phyloP scores from a whole-genome alignment of 2,113 vertebrate species.

The Thunnus thynnus region DNA sequence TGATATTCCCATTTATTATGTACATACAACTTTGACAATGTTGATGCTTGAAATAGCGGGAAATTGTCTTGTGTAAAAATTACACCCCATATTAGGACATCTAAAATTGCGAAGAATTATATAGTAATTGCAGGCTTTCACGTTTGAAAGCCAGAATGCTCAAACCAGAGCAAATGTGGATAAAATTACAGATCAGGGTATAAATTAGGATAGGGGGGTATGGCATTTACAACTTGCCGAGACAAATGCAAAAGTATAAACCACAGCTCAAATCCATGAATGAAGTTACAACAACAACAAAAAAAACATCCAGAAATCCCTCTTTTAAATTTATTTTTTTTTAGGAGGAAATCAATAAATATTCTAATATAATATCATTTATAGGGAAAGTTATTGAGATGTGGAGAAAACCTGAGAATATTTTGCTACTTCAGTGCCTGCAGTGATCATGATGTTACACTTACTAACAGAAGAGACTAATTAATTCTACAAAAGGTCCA shows the following conservation, averaged over 20 bases:
- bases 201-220: slow-evolving; percentile 97
- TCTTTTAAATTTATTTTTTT: not conserved
- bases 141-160: slow-evolving; percentile 99
- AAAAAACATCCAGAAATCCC: not conserved
- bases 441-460: slow-evolving; percentile 2
- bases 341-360: not conserved
- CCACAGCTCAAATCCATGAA: slow-evolving; percentile 88
- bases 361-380: not conserved
- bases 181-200: slow-evolving; percentile 99
- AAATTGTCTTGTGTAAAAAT: slow-evolving; percentile 99
- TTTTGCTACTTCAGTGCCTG: not conserved
- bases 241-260: slow-evolving; percentile 95
- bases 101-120: slow-evolving; percentile 99
- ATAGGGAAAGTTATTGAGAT: too few relatives aligned
- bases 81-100: slow-evolving; percentile 99
- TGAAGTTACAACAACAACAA: slow-evolving; percentile 54
- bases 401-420: not conserved
- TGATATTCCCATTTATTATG: slow-evolving; percentile 99
- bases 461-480: not conserved
- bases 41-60: slow-evolving; percentile 99
- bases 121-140: slow-evolving; percentile 99
- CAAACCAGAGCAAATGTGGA: slow-evolving; percentile 99
- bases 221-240: slow-evolving; percentile 99
- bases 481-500: not conserved
- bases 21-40: slow-evolving; percentile 99